Conservation (phyloP, 2,797 vertebrate species). For the Lagodon rhomboides region DNA sequence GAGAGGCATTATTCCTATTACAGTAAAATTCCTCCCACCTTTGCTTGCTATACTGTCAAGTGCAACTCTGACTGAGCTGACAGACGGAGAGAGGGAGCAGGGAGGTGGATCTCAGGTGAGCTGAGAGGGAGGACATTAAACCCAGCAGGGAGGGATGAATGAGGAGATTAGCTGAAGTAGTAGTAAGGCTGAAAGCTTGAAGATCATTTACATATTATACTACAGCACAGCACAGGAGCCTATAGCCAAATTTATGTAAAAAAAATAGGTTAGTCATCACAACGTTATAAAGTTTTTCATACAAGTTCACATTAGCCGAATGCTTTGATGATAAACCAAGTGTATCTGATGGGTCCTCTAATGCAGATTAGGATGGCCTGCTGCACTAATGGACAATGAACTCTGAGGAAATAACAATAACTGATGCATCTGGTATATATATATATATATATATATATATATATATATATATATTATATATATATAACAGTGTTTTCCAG, state of each 20-base stretch:
- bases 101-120: conserved; percentile 64
- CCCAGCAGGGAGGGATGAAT: conserved; percentile 72
- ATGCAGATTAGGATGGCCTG: background rate
- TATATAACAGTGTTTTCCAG: background rate
- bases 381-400: background rate
- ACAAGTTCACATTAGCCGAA: background rate
- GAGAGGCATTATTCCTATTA: conserved; percentile 57
- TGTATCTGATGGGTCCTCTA: background rate
- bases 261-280: conserved; percentile 7
- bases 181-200: conserved; percentile 65
- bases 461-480: too few relatives aligned
- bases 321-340: background rate
- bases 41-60: conserved; percentile 48
- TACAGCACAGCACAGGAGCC: conserved; percentile 25
- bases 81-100: conserved; percentile 23
- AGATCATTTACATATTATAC: conserved; percentile 56
- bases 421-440: too few relatives aligned
- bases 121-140: conserved; percentile 68
- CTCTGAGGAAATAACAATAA: background rate
- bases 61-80: conserved; percentile 56
- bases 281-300: background rate
- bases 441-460: background rate
- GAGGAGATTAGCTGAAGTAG: conserved; percentile 69
- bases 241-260: conserved; percentile 6
- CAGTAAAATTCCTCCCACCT: conserved; percentile 56